Percentiles rank a stretch among this genome's conserved stretches.
Conservation (phyloP, 2,888 invertebrate species). For the Lycaena phlaeas region DNA sequence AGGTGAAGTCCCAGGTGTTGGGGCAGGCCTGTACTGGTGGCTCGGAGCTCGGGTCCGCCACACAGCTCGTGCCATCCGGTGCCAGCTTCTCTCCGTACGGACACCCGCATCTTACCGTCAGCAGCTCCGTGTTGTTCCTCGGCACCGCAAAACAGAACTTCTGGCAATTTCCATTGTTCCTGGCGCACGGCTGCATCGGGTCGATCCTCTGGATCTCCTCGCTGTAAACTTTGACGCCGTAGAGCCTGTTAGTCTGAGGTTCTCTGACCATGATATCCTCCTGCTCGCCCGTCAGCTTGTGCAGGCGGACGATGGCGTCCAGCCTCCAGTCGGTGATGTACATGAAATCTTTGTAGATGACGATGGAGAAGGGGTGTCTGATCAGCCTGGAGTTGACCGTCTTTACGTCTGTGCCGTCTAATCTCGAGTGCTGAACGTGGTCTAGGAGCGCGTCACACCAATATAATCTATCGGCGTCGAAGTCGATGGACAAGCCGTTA, state of each 20-base stretch:
- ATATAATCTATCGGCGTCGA: conserved; percentile 88
- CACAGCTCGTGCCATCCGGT: conserved; percentile 80
- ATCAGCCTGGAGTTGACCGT: conserved; percentile 91
- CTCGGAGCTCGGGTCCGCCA: conserved; percentile 87
- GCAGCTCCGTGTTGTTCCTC: conserved; percentile 63
- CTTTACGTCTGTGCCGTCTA: conserved; percentile 92
- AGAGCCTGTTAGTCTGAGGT: conserved; percentile 90
- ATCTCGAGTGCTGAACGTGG: conserved; percentile 93
- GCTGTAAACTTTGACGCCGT: conserved; percentile 93
- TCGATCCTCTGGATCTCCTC: conserved; percentile 80
- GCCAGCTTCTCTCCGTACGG: conserved; percentile 91
- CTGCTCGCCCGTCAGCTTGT: conserved; percentile 90
- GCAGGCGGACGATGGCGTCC: conserved; percentile 92
- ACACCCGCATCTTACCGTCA: conserved; percentile 87
- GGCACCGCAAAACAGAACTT: conserved; percentile 96
- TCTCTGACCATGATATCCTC: conserved; percentile 90
- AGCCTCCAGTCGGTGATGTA: conserved; percentile 98
- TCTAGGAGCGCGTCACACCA: conserved; percentile 98
- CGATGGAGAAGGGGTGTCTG: conserved; percentile 92
- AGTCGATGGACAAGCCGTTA: conserved; percentile 96
- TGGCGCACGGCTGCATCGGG: conserved; percentile 84
- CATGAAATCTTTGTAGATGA: conserved; percentile 91
- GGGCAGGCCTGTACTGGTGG: conserved; percentile 92
- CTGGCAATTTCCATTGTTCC: conserved; percentile 91
- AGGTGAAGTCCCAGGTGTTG: conserved; percentile 94